Conservation (phyloP, 35 echinoderm and acorn worm genomes). For the Apostichopus japonicus region DNA sequence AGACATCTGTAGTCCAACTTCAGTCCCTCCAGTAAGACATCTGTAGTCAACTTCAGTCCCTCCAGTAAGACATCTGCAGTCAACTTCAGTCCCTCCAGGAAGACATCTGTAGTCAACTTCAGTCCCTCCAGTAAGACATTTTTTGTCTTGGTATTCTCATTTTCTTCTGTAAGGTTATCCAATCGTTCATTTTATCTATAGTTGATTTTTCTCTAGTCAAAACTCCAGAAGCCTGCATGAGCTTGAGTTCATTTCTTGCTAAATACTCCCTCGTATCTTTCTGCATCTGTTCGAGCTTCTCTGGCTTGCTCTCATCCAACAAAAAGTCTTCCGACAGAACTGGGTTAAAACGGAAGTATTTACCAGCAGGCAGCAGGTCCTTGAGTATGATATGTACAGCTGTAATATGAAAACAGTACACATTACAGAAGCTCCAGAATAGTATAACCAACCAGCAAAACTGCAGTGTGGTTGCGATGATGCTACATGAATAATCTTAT, state of each 20-base stretch:
- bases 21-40: too few relatives aligned
- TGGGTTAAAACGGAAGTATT: constrained; percentile 97
- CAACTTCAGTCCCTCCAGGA: too few relatives aligned
- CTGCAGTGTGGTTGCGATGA: too few relatives aligned
- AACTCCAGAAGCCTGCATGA: constrained; percentile 69
- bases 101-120: not conserved
- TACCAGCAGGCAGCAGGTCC: constrained; percentile 77
- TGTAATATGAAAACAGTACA: constrained; percentile 26
- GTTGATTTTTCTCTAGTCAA: constrained; percentile 70
- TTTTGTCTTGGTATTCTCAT: constrained; percentile 36
- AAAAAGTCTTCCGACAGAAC: constrained; percentile 82
- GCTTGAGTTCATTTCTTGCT: constrained; percentile 70
- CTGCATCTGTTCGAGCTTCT: constrained; percentile 85
- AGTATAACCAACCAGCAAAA: not conserved
- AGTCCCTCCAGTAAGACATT: not conserved
- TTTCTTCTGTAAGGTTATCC: constrained; percentile 72
- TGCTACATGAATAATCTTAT: too few relatives aligned
- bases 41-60: too few relatives aligned
- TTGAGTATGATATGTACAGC: constrained; percentile 93
- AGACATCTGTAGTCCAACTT: too few relatives aligned
- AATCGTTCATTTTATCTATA: constrained; percentile 68
- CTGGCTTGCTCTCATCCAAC: constrained; percentile 91
- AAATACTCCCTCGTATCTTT: constrained; percentile 77
- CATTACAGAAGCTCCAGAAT: not conserved
- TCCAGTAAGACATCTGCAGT: too few relatives aligned